A percentile compares a stretch with the other conserved stretches of the same genome.
phyloP scores from a whole-genome alignment of 30 jellyfish, hydroid and myxozoan genomes.

The Turritopsis dohrnii region DNA sequence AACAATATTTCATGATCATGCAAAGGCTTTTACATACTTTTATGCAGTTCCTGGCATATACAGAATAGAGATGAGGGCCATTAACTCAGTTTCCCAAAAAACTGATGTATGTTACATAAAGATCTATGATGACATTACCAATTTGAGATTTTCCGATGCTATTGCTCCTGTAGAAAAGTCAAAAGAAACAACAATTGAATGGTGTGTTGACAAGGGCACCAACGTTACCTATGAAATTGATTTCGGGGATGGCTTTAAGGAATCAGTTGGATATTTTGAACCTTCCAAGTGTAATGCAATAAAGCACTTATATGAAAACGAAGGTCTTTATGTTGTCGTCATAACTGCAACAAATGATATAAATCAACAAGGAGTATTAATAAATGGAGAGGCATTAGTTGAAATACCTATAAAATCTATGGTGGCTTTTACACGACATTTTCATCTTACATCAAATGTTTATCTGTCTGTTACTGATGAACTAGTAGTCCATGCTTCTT shows the following conservation, averaged over 20 bases:
- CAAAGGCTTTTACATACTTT: background rate
- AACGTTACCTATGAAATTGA: slow-evolving; percentile 61
- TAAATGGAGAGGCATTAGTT: slow-evolving; percentile 40
- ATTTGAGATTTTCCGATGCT: slow-evolving; percentile 40
- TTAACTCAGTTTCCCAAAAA: slow-evolving; percentile 55
- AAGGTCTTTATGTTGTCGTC: slow-evolving; percentile 45
- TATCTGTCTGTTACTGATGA: slow-evolving; percentile 47
- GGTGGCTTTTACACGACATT: slow-evolving; percentile 24
- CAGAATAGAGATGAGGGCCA: slow-evolving; percentile 41
- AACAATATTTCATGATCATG: background rate
- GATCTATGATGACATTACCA: slow-evolving; percentile 47
- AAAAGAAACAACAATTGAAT: slow-evolving; percentile 34
- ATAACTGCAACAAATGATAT: slow-evolving; percentile 54
- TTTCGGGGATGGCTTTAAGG: slow-evolving; percentile 66
- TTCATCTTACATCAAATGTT: slow-evolving; percentile 41
- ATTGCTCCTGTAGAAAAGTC: slow-evolving; percentile 52
- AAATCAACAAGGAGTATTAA: slow-evolving; percentile 19
- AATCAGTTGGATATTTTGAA: slow-evolving; percentile 3
- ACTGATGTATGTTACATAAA: slow-evolving; percentile 27
- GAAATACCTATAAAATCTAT: slow-evolving; percentile 54
- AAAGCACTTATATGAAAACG: slow-evolving; percentile 21
- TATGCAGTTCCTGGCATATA: slow-evolving; percentile 68
- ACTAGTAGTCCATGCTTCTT: slow-evolving; percentile 23
- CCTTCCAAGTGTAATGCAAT: slow-evolving; percentile 3
- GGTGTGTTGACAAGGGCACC: slow-evolving; percentile 76